Evolutionary conservation across 2,888 invertebrate genomes (phyloP).

Genomic region (Caprella mutica): DNA sequence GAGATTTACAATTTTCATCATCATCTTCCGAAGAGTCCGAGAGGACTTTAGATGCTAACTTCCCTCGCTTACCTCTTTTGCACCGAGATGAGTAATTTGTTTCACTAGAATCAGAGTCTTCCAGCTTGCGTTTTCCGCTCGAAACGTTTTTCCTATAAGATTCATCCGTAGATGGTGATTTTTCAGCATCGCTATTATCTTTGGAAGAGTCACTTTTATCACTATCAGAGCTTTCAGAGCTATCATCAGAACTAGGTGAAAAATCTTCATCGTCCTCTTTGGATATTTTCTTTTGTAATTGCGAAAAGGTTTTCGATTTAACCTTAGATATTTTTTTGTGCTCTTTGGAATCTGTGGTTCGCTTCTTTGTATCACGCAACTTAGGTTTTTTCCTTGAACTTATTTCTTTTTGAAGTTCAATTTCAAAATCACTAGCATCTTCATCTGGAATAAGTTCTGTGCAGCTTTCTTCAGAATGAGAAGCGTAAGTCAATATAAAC

Average conservation of each 20-base stretch:
- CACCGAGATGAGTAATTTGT: too few species aligned
- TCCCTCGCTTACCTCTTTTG: too few species aligned
- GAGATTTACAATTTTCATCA: too few species aligned
- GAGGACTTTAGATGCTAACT: too few species aligned
- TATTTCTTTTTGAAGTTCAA: conserved; percentile 28
- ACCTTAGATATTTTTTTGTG: conserved; percentile 12
- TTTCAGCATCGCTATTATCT: too few species aligned
- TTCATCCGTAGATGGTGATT: too few species aligned
- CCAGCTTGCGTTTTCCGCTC: too few species aligned
- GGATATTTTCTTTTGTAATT: neutral
- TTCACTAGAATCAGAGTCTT: too few species aligned
- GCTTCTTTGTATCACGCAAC: conserved; percentile 14
- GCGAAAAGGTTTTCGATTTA: conserved; percentile 4
- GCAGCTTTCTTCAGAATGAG: conserved; percentile 32
- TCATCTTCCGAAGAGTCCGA: too few species aligned
- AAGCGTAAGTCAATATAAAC: conserved; percentile 31
- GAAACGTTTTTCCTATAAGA: too few species aligned
- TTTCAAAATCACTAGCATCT: conserved; percentile 32
- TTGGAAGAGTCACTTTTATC: too few species aligned
- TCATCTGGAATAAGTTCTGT: conserved; percentile 33
- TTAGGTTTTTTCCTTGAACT: conserved; percentile 13
- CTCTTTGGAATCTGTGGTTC: conserved; percentile 12
- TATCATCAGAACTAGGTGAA: conserved; percentile 1
- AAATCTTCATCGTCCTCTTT: conserved; percentile 5
- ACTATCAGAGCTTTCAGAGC: too few species aligned